phyloP scores from a whole-genome alignment of 2,888 invertebrate species.

The Apamea epomidion region DNA sequence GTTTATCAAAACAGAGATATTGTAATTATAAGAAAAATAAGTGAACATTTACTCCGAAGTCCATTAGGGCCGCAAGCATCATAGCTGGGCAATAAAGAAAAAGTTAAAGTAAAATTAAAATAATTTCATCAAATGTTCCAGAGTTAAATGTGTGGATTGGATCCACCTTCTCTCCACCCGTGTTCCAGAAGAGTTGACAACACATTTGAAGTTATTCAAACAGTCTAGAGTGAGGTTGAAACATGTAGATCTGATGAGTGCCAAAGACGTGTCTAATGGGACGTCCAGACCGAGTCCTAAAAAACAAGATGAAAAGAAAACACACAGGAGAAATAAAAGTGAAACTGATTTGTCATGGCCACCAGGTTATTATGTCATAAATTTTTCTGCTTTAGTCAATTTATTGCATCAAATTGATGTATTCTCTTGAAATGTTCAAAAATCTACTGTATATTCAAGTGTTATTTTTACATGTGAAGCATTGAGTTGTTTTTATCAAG shows the following conservation, averaged over 20 bases:
- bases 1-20: background rate
- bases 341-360: slow-evolving; percentile 93
- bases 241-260: slow-evolving; percentile 84
- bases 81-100: background rate
- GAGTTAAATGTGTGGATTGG: slow-evolving; percentile 96
- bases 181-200: slow-evolving; percentile 97
- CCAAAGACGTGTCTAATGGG: slow-evolving; percentile 85
- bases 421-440: background rate
- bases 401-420: background rate
- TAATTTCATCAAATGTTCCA: slow-evolving; percentile 66
- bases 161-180: slow-evolving; percentile 96
- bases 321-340: slow-evolving; percentile 93
- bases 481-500: background rate
- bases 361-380: slow-evolving; percentile 78
- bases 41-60: background rate
- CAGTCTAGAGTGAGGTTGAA: slow-evolving; percentile 92
- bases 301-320: slow-evolving; percentile 86
- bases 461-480: background rate
- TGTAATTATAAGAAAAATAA: background rate
- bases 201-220: slow-evolving; percentile 96
- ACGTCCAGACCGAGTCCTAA: slow-evolving; percentile 83
- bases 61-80: background rate
- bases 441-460: background rate
- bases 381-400: background rate
- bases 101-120: background rate